These are phyloP conservation scores for Chrysomallon squamiferum DNA, from an alignment of 1,140 invertebrate species.

Conservation along the genomic window DNA sequence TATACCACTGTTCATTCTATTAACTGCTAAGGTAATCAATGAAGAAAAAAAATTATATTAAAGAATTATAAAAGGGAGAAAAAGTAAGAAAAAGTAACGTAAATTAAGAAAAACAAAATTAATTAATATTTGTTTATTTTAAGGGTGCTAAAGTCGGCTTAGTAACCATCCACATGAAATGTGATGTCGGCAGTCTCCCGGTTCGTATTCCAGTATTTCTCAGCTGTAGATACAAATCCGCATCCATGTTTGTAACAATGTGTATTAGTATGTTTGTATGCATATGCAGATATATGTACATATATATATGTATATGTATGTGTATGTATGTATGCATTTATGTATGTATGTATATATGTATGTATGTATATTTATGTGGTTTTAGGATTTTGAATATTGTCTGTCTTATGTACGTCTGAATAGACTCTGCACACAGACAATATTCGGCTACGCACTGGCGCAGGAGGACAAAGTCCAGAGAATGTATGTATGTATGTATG, in stretches of 20 bases:
- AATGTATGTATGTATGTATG: conserved; percentile 7
- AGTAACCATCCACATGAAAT: no score
- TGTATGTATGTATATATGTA: background rate
- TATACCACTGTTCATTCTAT: no score
- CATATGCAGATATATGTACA: background rate
- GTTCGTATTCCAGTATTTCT: no score
- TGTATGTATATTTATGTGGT: background rate
- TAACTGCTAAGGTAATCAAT: no score
- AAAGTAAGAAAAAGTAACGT: no score
- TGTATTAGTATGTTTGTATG: conserved; percentile 4
- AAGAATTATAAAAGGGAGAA: no score
- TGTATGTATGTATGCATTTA: conserved; percentile 4
- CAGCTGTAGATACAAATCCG: background rate
- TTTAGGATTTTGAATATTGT: background rate
- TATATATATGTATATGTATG: background rate
- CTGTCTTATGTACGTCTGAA: background rate
- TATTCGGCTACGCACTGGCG: background rate
- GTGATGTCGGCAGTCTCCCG: no score
- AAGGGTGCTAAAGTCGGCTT: no score
- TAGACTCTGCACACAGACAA: background rate
- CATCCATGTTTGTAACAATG: background rate
- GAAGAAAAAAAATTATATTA: no score
- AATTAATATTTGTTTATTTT: no score
- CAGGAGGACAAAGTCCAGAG: background rate
- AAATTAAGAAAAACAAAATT: no score